phyloP scores from a whole-genome alignment of 1,140 invertebrate genomes.

The Saccostrea echinata region DNA sequence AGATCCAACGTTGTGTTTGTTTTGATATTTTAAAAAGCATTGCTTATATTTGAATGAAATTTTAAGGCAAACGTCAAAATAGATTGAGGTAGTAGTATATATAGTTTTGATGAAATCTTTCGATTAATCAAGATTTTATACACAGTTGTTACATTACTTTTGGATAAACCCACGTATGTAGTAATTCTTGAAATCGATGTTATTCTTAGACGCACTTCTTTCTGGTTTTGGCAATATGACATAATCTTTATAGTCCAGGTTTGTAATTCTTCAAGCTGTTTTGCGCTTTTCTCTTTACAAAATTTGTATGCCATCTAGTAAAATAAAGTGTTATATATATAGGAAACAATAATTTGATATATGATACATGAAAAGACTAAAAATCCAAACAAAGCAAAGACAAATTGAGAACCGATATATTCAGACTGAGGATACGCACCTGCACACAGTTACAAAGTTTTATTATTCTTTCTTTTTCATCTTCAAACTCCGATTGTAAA shows the following conservation, averaged over 20 bases:
- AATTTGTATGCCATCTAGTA: slow-evolving; percentile 1
- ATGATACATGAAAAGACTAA: background rate
- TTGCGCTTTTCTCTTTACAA: background rate
- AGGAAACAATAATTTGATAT: no score
- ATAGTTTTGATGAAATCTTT: no score
- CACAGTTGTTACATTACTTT: no score
- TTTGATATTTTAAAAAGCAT: no score
- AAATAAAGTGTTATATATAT: background rate
- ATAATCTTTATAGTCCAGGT: background rate
- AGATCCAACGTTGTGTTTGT: no score
- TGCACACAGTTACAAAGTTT: background rate
- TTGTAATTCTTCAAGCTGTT: background rate
- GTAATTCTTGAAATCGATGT: background rate
- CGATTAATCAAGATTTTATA: no score
- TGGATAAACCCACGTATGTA: no score
- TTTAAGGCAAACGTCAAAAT: no score
- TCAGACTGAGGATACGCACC: background rate
- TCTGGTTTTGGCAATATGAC: background rate
- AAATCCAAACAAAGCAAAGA: background rate
- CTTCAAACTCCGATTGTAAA: background rate
- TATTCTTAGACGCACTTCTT: background rate
- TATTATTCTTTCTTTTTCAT: background rate
- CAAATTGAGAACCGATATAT: background rate
- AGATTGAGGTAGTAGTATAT: no score
- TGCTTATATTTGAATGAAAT: no score